phyloP scores from a whole-genome alignment of 2,888 invertebrate genomes.

The Deladenus siricidicola region DNA sequence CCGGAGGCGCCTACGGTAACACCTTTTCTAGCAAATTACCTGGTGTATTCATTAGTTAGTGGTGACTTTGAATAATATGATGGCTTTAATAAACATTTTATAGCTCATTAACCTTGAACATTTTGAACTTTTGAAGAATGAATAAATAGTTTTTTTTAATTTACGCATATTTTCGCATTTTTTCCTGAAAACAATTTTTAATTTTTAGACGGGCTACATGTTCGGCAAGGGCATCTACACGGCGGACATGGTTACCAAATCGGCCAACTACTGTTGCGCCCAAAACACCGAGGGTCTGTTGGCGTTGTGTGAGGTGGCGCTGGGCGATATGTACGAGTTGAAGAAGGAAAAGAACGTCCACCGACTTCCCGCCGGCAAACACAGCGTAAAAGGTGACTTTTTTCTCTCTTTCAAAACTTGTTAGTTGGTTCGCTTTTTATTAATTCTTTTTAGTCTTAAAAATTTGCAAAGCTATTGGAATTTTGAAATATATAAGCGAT shows the following conservation, averaged over 20 bases:
- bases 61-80: no score
- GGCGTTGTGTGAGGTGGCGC: constrained; percentile 78
- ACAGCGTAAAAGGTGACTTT: constrained; percentile 73
- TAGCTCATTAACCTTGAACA: no score
- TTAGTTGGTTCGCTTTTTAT: no score
- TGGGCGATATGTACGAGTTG: constrained; percentile 71
- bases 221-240: constrained; percentile 60
- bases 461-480: no score
- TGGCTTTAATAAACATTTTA: no score
- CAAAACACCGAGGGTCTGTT: constrained; percentile 65
- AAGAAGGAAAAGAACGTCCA: constrained; percentile 50
- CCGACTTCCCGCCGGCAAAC: constrained; percentile 66
- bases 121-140: no score
- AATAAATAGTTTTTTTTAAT: constrained; percentile 7
- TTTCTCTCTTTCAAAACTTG: neutral
- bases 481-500: no score
- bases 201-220: constrained; percentile 56
- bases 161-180: no score
- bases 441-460: no score
- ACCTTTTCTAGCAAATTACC: no score
- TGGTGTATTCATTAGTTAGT: no score
- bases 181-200: no score
- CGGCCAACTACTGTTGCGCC: constrained; percentile 56
- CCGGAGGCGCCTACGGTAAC: constrained; percentile 58
- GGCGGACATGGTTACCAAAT: constrained; percentile 59